A percentile compares a stretch with the other conserved stretches of the same genome.
Conservation (phyloP, 2,888 invertebrate species). For the Ferrisia virgata region DNA sequence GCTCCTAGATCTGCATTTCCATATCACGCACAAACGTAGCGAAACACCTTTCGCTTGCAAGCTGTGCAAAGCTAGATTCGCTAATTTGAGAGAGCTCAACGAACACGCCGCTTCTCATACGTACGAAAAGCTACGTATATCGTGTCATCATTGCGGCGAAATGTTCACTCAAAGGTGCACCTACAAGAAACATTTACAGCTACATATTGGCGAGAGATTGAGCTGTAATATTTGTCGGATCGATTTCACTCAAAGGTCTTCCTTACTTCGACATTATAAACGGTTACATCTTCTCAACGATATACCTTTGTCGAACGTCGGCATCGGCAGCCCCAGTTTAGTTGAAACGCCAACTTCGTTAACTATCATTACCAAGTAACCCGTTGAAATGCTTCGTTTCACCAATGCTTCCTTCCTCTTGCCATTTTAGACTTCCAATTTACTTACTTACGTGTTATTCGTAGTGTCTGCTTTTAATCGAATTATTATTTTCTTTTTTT, state of each 20-base stretch:
- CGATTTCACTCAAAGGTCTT: constrained; percentile 51
- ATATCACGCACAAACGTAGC: constrained; percentile 46
- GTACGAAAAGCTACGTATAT: constrained; percentile 45
- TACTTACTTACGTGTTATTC: too few species aligned
- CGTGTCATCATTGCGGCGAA: constrained; percentile 49
- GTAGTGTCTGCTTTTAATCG: too few species aligned
- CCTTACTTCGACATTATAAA: constrained; percentile 50
- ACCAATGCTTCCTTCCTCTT: not conserved
- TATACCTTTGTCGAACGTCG: not conserved
- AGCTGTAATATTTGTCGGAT: constrained; percentile 51
- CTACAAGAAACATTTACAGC: constrained; percentile 49
- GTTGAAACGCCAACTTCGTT: not conserved
- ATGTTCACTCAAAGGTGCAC: constrained; percentile 48
- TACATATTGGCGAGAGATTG: constrained; percentile 50
- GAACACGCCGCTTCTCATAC: constrained; percentile 44
- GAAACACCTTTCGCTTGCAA: constrained; percentile 40
- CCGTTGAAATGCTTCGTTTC: not conserved
- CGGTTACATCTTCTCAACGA: constrained; percentile 49
- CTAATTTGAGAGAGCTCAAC: constrained; percentile 44
- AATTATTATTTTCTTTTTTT: not conserved
- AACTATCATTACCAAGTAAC: constrained; percentile 27
- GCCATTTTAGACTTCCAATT: too few species aligned
- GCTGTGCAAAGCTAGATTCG: constrained; percentile 47
- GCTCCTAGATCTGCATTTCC: constrained; percentile 47
- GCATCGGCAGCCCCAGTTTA: not conserved